These are phyloP conservation scores for Mormyrus iriodes DNA, from an alignment of 2,113 vertebrate genomes.

Conservation along the genomic window DNA sequence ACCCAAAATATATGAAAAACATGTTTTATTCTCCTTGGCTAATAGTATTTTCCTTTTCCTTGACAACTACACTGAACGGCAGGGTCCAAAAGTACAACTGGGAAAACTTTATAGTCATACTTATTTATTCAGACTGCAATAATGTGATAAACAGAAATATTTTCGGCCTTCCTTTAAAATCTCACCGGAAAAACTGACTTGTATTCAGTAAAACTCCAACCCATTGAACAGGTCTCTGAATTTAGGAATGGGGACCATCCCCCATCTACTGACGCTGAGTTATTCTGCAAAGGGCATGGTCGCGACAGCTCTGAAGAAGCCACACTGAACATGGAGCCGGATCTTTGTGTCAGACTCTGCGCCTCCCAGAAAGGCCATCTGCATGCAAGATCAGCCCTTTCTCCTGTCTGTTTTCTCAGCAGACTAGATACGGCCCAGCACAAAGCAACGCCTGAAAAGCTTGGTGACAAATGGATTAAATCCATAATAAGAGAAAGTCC, in stretches of 20 bases:
- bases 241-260: not conserved
- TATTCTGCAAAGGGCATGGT: not conserved
- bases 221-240: not conserved
- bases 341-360: not conserved
- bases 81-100: not conserved
- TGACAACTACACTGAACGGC: not conserved
- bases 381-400: constrained; percentile 12
- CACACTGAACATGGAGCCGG: not conserved
- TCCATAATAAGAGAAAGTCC: not conserved
- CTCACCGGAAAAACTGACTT: not conserved
- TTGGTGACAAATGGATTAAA: not conserved
- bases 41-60: not conserved
- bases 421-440: not conserved
- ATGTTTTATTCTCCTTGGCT: not conserved
- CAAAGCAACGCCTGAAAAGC: not conserved
- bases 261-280: not conserved
- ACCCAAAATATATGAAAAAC: not conserved
- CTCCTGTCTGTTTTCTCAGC: not conserved
- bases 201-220: not conserved
- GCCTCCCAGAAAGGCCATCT: not conserved
- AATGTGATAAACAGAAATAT: not conserved
- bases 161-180: not conserved
- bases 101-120: not conserved
- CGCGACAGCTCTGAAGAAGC: not conserved
- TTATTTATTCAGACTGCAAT: not conserved